A percentile compares a stretch with the other conserved stretches of the same genome.
Conservation (phyloP, 92 coral and sea anemone species). For the Plumapathes pennacea region DNA sequence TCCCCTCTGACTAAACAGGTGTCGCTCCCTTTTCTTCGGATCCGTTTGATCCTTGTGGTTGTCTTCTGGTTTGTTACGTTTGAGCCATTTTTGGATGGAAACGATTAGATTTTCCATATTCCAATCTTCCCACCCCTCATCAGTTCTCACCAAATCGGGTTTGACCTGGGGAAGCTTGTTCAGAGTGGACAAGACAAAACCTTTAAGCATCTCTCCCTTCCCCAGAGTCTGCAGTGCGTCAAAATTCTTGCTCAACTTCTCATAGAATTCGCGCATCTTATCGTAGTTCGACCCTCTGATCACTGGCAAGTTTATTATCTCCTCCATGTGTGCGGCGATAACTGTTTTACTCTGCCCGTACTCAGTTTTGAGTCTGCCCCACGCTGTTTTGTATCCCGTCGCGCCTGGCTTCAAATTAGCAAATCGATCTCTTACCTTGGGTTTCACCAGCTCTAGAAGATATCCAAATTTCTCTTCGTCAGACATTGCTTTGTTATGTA, state of each 20-base stretch:
- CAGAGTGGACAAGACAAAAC: constrained; percentile 33
- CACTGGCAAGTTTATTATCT: constrained; percentile 40
- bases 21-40: constrained; percentile 9
- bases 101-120: constrained; percentile 30
- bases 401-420: constrained; percentile 30
- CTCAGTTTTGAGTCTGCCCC: constrained; percentile 42
- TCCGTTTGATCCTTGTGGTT: not conserved
- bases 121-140: constrained; percentile 60
- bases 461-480: constrained; percentile 33
- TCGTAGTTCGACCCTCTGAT: constrained; percentile 40
- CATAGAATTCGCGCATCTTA: constrained; percentile 46
- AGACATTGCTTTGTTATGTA: constrained; percentile 17
- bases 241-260: constrained; percentile 32
- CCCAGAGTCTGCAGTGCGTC: constrained; percentile 49
- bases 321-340: constrained; percentile 34
- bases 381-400: constrained; percentile 46
- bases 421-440: constrained; percentile 31
- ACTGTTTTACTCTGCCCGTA: constrained; percentile 51
- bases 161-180: constrained; percentile 55
- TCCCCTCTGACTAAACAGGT: constrained; percentile 14
- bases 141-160: constrained; percentile 47
- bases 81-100: constrained; percentile 43
- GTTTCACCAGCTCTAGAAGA: constrained; percentile 21
- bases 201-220: constrained; percentile 44
- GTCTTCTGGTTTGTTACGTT: constrained; percentile 37